Conservation (phyloP, 1,140 invertebrate species). For the Hermetia illucens region DNA sequence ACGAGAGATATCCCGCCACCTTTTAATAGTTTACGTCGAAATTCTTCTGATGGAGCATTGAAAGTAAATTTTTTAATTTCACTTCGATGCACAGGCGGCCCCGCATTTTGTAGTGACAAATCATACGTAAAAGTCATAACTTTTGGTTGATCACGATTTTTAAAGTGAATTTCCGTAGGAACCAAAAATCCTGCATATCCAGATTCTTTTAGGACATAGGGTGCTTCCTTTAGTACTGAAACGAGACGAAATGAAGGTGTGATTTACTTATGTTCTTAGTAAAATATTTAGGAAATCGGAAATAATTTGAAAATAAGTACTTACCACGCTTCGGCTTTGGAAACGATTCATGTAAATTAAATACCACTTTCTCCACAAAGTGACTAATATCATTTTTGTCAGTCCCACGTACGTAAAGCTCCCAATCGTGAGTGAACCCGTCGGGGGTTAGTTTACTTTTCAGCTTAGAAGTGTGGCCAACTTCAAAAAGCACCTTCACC, state of each 20-base stretch:
- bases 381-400: conserved; percentile 74
- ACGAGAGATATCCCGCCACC: conserved; percentile 51
- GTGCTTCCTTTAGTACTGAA: conserved; percentile 75
- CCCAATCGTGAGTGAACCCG: conserved; percentile 95
- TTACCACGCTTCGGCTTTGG: conserved; percentile 74
- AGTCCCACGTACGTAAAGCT: conserved; percentile 81
- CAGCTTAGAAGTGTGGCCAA: conserved; percentile 75
- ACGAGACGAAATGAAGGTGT: conserved; percentile 11
- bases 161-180: conserved; percentile 81
- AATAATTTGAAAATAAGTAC: conserved; percentile 7
- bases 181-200: conserved; percentile 90
- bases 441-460: conserved; percentile 64
- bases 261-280: not conserved
- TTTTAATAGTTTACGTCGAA: conserved; percentile 71
- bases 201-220: conserved; percentile 80
- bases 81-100: conserved; percentile 53
- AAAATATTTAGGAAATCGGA: not conserved
- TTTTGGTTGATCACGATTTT: conserved; percentile 81
- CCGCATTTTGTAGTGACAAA: conserved; percentile 59
- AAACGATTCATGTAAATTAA: conserved; percentile 84
- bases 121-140: conserved; percentile 80
- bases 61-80: conserved; percentile 38
- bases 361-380: conserved; percentile 92
- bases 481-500: conserved; percentile 76
- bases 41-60: conserved; percentile 74